Percentiles rank a stretch among this genome's conserved stretches.
Conservation (phyloP, 2,797 vertebrate genomes). For the Eulemur mongoz region DNA sequence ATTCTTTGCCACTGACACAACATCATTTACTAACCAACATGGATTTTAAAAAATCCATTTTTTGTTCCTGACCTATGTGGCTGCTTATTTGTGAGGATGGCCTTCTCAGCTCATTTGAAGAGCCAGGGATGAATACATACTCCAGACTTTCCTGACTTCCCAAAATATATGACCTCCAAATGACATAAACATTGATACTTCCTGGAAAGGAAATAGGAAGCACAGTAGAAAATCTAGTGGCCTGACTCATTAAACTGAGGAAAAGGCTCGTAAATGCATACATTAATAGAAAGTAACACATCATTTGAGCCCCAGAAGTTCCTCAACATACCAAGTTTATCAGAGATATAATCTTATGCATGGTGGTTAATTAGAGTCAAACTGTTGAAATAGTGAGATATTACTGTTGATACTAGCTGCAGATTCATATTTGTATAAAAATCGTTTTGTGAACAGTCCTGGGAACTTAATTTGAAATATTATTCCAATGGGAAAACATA, state of each 20-base stretch:
- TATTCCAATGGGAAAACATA: not conserved
- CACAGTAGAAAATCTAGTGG: not conserved
- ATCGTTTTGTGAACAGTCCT: not conserved
- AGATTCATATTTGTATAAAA: slow-evolving; percentile 9
- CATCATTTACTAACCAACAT: not conserved
- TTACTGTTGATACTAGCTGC: not conserved
- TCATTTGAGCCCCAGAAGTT: not conserved
- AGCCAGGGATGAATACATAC: not conserved
- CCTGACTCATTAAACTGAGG: not conserved
- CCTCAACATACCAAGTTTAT: not conserved
- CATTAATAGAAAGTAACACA: not conserved
- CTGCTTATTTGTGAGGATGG: not conserved
- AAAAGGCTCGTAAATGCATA: not conserved
- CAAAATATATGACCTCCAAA: not conserved
- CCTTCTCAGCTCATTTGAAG: not conserved
- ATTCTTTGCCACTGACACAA: not conserved
- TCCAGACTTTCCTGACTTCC: not conserved
- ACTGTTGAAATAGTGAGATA: not conserved
- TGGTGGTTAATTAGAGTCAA: not conserved
- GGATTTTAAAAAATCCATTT: not conserved
- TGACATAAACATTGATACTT: slow-evolving; percentile 15
- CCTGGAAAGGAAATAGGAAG: not conserved
- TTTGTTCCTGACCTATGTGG: not conserved
- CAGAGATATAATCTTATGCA: not conserved
- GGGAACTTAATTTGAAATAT: not conserved